phyloP scores from a whole-genome alignment of 1,140 invertebrate genomes.

The Caerostris darwini region DNA sequence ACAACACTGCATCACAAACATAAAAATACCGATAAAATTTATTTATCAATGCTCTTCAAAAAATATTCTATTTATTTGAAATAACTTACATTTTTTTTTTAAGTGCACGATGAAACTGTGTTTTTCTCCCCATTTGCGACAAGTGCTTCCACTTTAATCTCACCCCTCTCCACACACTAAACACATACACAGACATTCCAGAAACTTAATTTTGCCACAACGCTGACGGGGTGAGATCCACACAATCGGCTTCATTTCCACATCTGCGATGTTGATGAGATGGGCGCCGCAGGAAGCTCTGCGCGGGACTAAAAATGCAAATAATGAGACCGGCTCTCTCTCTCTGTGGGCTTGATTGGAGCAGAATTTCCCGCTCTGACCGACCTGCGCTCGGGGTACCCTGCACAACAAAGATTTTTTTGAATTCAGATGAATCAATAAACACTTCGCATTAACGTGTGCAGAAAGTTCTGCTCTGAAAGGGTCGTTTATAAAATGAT shows the following conservation, averaged over 20 bases:
- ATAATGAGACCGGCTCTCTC: neutral
- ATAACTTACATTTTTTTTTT: too few relatives aligned
- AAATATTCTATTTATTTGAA: too few relatives aligned
- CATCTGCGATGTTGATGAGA: neutral
- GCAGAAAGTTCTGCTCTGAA: too few relatives aligned
- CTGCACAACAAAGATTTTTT: neutral
- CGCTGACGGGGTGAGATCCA: neutral
- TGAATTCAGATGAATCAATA: neutral
- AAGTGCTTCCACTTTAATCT: neutral
- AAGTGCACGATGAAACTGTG: neutral
- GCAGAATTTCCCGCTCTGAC: neutral
- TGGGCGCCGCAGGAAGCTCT: neutral
- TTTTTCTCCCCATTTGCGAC: neutral
- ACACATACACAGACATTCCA: neutral
- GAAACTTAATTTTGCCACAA: neutral
- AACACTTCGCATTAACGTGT: too few relatives aligned
- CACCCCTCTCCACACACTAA: neutral
- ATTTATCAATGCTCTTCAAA: too few relatives aligned
- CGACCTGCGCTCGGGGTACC: neutral
- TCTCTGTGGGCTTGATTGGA: neutral
- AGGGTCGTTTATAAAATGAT: too few relatives aligned
- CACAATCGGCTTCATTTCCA: conserved; percentile 21
- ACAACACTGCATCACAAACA: too few relatives aligned
- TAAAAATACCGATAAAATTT: too few relatives aligned
- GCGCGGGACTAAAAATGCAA: neutral